phyloP scores from a whole-genome alignment of 2,113 vertebrate species.

The Phalacrocorax carbo region DNA sequence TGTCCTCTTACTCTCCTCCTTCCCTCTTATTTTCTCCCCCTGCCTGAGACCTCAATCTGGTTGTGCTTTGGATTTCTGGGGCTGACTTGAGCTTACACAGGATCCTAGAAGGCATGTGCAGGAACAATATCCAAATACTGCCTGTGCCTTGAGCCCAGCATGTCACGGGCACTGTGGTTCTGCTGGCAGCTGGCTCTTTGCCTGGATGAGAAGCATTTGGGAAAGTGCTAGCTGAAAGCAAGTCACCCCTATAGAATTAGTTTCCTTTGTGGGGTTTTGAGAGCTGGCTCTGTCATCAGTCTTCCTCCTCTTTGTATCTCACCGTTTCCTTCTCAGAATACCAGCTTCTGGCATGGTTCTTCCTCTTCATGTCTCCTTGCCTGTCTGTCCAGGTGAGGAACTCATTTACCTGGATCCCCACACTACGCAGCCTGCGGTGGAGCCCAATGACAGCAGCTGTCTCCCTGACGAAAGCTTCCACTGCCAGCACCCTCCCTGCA shows the following conservation, averaged over 20 bases:
- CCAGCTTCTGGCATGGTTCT: background rate
- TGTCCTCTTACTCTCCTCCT: background rate
- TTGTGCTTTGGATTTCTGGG: background rate
- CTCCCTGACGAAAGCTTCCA: constrained; percentile 92
- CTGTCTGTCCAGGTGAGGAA: constrained; percentile 82
- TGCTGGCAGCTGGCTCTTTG: background rate
- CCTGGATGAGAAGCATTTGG: background rate
- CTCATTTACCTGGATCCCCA: constrained; percentile 97
- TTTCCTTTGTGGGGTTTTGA: background rate
- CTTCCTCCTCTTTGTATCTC: background rate
- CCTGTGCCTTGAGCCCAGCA: background rate
- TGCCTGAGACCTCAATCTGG: background rate
- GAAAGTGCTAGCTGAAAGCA: background rate
- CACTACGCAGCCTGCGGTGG: constrained; percentile 91
- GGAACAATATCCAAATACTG: background rate
- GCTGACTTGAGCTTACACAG: background rate
- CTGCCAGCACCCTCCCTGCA: constrained; percentile 94
- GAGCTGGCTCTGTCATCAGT: background rate
- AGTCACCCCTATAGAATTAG: background rate
- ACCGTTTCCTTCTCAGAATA: background rate
- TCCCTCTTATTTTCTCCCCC: background rate
- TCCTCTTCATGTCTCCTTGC: background rate
- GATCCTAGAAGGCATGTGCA: background rate
- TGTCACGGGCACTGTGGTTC: background rate
- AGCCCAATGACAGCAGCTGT: constrained; percentile 73